These are phyloP conservation scores for Megalops atlanticus DNA, from an alignment of 2,113 vertebrate genomes.

Conservation along the genomic window DNA sequence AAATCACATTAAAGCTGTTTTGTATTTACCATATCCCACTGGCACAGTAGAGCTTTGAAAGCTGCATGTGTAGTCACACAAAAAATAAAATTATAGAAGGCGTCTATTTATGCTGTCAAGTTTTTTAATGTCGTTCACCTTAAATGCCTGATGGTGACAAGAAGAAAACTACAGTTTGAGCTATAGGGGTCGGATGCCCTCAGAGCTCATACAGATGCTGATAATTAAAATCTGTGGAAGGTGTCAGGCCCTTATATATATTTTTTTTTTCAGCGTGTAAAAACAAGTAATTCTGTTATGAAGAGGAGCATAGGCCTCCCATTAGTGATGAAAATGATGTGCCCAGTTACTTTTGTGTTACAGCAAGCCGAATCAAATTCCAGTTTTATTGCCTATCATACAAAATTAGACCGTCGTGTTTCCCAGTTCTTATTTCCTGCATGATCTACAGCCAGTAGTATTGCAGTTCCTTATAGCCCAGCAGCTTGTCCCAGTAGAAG, in stretches of 20 bases:
- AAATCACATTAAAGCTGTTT: not conserved
- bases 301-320: constrained; percentile 22
- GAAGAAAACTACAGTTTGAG: constrained; percentile 13
- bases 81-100: not conserved
- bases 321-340: constrained; percentile 33
- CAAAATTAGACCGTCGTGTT: constrained; percentile 1
- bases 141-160: not conserved
- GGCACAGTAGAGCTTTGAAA: not conserved
- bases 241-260: not conserved
- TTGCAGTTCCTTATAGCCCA: not conserved
- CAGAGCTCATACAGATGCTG: constrained; percentile 7
- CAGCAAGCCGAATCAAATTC: constrained; percentile 22
- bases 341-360: not conserved
- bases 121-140: not conserved
- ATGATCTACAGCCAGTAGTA: not conserved
- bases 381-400: constrained; percentile 20
- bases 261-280: constrained; percentile 3
- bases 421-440: not conserved
- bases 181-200: constrained; percentile 1
- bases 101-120: not conserved
- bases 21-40: not conserved
- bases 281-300: constrained; percentile 31
- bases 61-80: not conserved
- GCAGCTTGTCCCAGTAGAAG: not conserved
- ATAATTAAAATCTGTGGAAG: constrained; percentile 19